phyloP scores from a whole-genome alignment of 2,113 vertebrate genomes.

The Eonycteris spelaea region DNA sequence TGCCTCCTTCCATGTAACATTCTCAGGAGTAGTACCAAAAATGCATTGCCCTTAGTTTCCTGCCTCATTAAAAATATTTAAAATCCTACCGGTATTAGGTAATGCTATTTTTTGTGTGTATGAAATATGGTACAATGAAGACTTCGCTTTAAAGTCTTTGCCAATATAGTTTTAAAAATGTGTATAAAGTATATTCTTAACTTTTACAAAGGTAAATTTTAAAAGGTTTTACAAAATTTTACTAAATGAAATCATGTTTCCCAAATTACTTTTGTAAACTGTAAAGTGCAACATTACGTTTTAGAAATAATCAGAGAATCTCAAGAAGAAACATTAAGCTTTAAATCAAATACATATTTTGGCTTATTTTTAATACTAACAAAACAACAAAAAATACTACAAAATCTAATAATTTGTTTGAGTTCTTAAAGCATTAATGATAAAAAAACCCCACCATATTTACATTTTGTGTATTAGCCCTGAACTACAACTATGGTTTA shows the following conservation, averaged over 20 bases:
- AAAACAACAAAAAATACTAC: not conserved
- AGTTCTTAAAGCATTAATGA: slow-evolving; percentile 7
- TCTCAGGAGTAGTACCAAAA: not conserved
- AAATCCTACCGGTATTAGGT: not conserved
- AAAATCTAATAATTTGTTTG: slow-evolving; percentile 21
- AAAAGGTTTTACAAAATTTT: not conserved
- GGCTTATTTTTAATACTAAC: not conserved
- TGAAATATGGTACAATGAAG: not conserved
- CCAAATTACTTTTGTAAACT: not conserved
- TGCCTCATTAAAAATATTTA: not conserved
- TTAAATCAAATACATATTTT: not conserved
- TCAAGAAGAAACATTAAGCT: not conserved
- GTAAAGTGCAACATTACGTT: not conserved
- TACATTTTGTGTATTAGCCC: not conserved
- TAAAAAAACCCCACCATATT: not conserved
- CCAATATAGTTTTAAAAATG: not conserved
- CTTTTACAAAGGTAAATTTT: not conserved
- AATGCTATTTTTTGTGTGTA: not conserved
- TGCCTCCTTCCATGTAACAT: not conserved
- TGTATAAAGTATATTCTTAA: not conserved
- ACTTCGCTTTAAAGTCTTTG: not conserved
- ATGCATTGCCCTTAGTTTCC: not conserved
- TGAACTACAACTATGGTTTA: not conserved
- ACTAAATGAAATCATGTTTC: slow-evolving; percentile 19
- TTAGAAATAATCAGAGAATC: not conserved